phyloP scores from a whole-genome alignment of 2,113 vertebrate genomes.

The Anhinga rufa region DNA sequence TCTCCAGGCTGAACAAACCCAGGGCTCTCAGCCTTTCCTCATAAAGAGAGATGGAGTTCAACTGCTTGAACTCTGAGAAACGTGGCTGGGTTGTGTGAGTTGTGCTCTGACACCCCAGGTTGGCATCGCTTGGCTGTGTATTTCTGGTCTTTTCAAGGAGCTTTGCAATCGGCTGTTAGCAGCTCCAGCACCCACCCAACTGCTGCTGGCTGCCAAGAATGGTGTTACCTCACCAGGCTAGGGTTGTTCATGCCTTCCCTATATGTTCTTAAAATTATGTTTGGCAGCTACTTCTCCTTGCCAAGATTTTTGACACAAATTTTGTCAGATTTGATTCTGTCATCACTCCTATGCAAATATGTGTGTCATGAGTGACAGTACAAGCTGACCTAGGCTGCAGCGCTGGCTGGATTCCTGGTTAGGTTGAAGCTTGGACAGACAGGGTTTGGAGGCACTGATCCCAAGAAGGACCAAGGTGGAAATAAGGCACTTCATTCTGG shows the following conservation, averaged over 20 bases:
- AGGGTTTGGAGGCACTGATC: neutral
- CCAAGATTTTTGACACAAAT: neutral
- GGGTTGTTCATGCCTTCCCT: neutral
- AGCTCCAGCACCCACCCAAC: fast-evolving
- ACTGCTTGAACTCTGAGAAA: neutral
- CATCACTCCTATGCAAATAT: neutral
- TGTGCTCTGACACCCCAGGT: neutral
- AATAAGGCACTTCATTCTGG: neutral
- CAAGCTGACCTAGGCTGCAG: neutral
- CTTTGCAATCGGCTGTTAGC: neutral
- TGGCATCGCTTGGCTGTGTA: fast-evolving
- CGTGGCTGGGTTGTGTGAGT: fast-evolving
- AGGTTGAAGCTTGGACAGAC: neutral
- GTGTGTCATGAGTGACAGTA: neutral
- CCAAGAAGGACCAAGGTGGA: neutral
- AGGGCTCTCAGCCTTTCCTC: no score
- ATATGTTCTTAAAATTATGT: neutral
- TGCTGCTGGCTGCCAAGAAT: neutral
- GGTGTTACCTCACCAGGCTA: neutral
- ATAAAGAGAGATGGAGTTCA: no score
- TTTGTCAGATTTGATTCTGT: neutral
- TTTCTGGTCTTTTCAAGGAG: neutral
- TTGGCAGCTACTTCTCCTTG: neutral
- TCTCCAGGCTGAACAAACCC: no score
- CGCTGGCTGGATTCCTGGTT: neutral